Conservation (phyloP, 2,113 vertebrate species). For the Girardinichthys multiradiatus region DNA sequence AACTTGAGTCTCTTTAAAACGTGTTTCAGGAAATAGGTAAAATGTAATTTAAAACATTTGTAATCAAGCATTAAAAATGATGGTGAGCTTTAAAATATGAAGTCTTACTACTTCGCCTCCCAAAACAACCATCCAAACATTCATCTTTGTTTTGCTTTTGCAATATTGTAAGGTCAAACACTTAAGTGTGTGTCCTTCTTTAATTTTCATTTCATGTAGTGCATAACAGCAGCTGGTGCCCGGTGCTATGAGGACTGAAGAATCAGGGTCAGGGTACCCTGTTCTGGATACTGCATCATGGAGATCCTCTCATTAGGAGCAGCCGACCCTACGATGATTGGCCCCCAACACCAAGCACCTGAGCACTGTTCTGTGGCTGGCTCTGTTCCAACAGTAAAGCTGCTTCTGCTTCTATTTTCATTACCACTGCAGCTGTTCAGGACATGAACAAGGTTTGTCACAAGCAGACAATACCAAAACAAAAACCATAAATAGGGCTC, state of each 20-base stretch:
- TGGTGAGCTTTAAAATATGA: neutral
- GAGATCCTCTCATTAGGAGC: slow-evolving; percentile 71
- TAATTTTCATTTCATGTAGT: slow-evolving; percentile 17
- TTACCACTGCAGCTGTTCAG: slow-evolving; percentile 26
- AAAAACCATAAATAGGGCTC: neutral
- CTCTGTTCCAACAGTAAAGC: slow-evolving; percentile 24
- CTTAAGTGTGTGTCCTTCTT: slow-evolving; percentile 19
- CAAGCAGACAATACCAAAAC: slow-evolving; percentile 2
- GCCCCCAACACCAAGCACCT: slow-evolving; percentile 66
- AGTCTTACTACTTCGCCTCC: neutral
- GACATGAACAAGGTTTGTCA: neutral
- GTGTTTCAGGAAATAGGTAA: no score
- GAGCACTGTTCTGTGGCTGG: slow-evolving; percentile 56
- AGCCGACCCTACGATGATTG: slow-evolving; percentile 67
- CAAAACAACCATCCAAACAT: neutral
- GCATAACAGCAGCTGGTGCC: slow-evolving; percentile 52
- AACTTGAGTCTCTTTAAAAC: no score
- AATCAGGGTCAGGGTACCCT: slow-evolving; percentile 69
- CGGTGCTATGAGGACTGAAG: slow-evolving; percentile 29
- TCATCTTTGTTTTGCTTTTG: neutral
- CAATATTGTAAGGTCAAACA: slow-evolving; percentile 1
- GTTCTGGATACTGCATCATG: slow-evolving; percentile 59
- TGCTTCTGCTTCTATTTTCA: slow-evolving; percentile 37
- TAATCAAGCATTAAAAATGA: neutral
- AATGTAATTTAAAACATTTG: neutral